Base-by-base conservation (phyloP, 1,140 invertebrate species). In the Aphidius gifuensis region DNA sequence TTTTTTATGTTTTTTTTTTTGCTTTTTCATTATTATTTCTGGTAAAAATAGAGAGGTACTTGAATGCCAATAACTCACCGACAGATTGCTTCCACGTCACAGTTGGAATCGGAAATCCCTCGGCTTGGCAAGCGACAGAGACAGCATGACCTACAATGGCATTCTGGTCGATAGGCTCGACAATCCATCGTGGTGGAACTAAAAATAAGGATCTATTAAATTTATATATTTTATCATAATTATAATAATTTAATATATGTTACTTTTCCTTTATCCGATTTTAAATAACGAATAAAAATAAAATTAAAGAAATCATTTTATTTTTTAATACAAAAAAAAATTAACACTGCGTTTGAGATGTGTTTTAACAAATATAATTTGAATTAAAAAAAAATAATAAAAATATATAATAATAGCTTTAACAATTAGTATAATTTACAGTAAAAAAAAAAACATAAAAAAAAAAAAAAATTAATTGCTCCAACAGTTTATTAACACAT, bases 161-260 rank as follows among this genome's bases (percentile, higher is more conserved):
- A 67, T 88, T 92, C 16, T 90, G 85, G 76, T 97, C 92, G 69
- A 86, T 83, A 6, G 94, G 94, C 76, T 96, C 92, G 59, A 92
- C 82, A 5, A 91, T 87, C 94, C 94, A 97, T 74, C 88, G 86
- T 11, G 94, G 94, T n/a, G 93, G 93, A 66, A 97, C 92, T 94
- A 78, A 65, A 84, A 83, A 76, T 71, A 64, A 50, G 56, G 55
- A 59, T 58, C 55, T 60, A 48, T 68, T 64, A 67, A 67, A 62
- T 54, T 64, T 45, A 32, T 5, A 54, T 42, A 46, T 32, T 51
- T 5, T 48, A 3, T 11, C 1, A 62, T 57, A 23, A 38, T 7
- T 39, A 4, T 6, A 9, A 50, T 11, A 5, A 21, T n/a, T 49
- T 56, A 7, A 6, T 32, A 8, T 16, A 16, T 16, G 16, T 16